A percentile compares a stretch with the other conserved stretches of the same genome.
Evolutionary conservation across 2,888 invertebrate species (phyloP).

Genomic region (Platypus cylindrus): DNA sequence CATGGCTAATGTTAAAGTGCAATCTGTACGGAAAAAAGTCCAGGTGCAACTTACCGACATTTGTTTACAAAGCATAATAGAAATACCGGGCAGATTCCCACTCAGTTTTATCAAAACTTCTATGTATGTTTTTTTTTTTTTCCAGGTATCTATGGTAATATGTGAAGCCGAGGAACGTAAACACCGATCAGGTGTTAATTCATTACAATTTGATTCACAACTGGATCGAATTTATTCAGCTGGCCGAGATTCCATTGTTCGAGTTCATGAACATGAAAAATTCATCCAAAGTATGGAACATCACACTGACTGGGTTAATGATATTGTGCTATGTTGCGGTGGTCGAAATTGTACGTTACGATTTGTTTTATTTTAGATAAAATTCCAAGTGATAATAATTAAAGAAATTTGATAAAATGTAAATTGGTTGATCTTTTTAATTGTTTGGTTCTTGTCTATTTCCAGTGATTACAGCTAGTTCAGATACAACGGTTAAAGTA

Average conservation of each 20-base stretch:
- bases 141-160: constrained; percentile 92
- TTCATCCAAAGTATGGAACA: constrained; percentile 98
- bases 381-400: no score
- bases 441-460: constrained; percentile 13
- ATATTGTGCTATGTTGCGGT: constrained; percentile 93
- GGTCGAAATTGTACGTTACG: constrained; percentile 75
- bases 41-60: constrained; percentile 29
- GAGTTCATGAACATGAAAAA: constrained; percentile 76
- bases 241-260: constrained; percentile 91
- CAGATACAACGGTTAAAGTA: constrained; percentile 98
- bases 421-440: constrained; percentile 3
- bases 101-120: constrained; percentile 1
- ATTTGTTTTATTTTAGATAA: neutral
- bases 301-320: constrained; percentile 99
- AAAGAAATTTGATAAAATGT: constrained; percentile 4
- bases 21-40: constrained; percentile 34
- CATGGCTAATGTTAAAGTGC: constrained; percentile 34
- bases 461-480: constrained; percentile 94
- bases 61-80: no score
- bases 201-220: constrained; percentile 82
- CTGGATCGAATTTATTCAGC: constrained; percentile 88
- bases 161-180: constrained; percentile 89
- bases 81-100: neutral
- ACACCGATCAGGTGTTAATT: constrained; percentile 93
- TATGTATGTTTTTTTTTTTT: constrained; percentile 5